Evolutionary conservation across 2,797 vertebrate genomes (phyloP), one percentile per base, ranked within the genome.

Genomic region (Aplochiton taeniatus): DNA sequence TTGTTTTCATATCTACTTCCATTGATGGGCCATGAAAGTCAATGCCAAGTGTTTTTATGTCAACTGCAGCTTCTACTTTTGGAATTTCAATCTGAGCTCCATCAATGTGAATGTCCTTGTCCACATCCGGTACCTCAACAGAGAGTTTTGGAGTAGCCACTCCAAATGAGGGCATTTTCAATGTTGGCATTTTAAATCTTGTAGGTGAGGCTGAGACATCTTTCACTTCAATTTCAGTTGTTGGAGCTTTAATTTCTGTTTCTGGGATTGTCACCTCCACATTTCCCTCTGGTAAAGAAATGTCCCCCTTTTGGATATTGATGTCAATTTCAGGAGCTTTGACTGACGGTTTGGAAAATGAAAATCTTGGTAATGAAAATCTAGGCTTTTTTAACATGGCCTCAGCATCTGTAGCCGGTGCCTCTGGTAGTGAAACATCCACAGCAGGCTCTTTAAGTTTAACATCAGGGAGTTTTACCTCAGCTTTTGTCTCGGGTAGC

Each of bases 171-270:
- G 63, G 63, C 8, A 76, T 50, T 53, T 53, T 74, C 10, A 79
- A 62, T 50, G 68, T 58, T 58, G 44, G 68, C 8, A 75, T 46
- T 78, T 75, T 79, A 65, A 70, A 73, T 60, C 68, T 73, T 31
- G 65, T 61, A 60, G 69, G 58, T 9, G 74, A 68, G 19, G 65
- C 70, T 55, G 68, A 57, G 8, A 48, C 17, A 45, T 58, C 14
- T 58, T 70, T 69, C 0, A 63, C 8, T 10, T 49, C 16, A 0
- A 3, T 12, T 16, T 71, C 46, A 71, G 51, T 31, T 44, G 65
- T 31, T 9, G 45, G 31, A 12, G 13, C 45, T 55, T 69, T 56
- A 0, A 60, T 13, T 19, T 68, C 58, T 14, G 46, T 31, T 31
- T 31, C 31, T 31, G 31, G 31, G 3, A 31, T 3, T 2, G 2